These are phyloP conservation scores for Cyanoderma ruficeps DNA, from an alignment of 2,113 vertebrate species.

Conservation along the genomic window DNA sequence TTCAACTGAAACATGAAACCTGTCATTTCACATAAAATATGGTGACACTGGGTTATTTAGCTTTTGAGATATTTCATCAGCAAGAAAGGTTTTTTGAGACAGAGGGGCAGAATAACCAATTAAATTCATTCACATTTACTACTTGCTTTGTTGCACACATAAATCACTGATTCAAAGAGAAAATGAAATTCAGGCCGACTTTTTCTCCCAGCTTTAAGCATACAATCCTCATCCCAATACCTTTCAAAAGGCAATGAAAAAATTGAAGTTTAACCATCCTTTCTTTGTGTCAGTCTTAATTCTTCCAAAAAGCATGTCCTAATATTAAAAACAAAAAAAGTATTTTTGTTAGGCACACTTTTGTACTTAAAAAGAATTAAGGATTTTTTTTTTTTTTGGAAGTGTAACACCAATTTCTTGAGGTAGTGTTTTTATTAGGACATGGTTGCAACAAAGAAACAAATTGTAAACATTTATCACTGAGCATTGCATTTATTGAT, in stretches of 20 bases:
- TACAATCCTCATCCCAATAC: background rate
- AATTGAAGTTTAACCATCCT: background rate
- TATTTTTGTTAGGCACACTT: background rate
- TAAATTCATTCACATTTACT: constrained; percentile 48
- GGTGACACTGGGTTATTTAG: constrained; percentile 46
- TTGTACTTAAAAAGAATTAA: background rate
- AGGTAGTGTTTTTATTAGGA: constrained; percentile 58
- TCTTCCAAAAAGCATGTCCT: background rate
- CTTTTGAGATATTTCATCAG: constrained; percentile 57
- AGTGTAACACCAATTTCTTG: constrained; percentile 41
- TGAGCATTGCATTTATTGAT: constrained; percentile 68
- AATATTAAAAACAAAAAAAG: background rate
- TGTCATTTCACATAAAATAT: constrained; percentile 41
- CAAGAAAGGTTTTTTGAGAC: background rate
- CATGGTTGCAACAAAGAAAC: constrained; percentile 17
- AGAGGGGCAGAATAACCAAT: constrained; percentile 26
- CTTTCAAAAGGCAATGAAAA: background rate
- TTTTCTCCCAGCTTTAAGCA: background rate
- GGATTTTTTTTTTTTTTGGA: background rate
- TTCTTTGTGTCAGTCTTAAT: background rate
- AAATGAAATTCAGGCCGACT: constrained; percentile 8
- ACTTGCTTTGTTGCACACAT: constrained; percentile 19
- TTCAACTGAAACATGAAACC: background rate
- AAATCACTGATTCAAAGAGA: constrained; percentile 13
- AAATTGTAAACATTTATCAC: constrained; percentile 74